Evolutionary conservation across 2,113 vertebrate species (phyloP), one percentile per base, ranked within the genome.

Genomic region (Choloepus hoffmanni): DNA sequence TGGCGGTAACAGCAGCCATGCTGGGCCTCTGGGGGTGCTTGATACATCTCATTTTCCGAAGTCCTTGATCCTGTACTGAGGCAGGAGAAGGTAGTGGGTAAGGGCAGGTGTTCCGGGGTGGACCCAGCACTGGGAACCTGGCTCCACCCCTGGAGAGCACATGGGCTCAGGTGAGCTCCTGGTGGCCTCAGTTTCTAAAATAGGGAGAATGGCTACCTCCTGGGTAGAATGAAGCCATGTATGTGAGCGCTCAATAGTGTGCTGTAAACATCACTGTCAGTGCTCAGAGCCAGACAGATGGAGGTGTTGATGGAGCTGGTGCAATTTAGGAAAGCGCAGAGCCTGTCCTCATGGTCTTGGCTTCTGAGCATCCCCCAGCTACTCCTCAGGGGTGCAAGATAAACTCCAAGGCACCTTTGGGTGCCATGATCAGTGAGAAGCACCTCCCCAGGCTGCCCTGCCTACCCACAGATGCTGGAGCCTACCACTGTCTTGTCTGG

Each of bases 21-120:
- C 33, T 45, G 45, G 28, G 33, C 15, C 73, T 16, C 2, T 2
- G 13, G 73, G 45, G 1, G 48, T 48, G 36, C 40, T 30, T 26
- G 0, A 3, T 24, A 8, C 50, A 33, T 50, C 81, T 28, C 7
- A 23, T 4, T 13, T 33, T 5, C 16, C 63, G 23, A 50, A 3
- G 26, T 28, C 74, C 55, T 67, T 24, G 45, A 13, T 30, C 9
- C 15, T 0, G 1, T 0, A 2, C 11, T 1, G 53, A 40, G 28
- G 45, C 5, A 12, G 18, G 28, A 2, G 1, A 18, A 28, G 5
- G 3, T 2, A 33, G 30, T 1, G n/a, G 24, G 11, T 19, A 9
- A 15, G 50, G 4, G 8, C 48, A 0, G 0, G 5, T 11, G 3
- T 14, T 3, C 43, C 0, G 14, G 55, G 19, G 23, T 53, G 13